phyloP scores from a whole-genome alignment of 2,113 vertebrate species.

The Equus przewalskii region DNA sequence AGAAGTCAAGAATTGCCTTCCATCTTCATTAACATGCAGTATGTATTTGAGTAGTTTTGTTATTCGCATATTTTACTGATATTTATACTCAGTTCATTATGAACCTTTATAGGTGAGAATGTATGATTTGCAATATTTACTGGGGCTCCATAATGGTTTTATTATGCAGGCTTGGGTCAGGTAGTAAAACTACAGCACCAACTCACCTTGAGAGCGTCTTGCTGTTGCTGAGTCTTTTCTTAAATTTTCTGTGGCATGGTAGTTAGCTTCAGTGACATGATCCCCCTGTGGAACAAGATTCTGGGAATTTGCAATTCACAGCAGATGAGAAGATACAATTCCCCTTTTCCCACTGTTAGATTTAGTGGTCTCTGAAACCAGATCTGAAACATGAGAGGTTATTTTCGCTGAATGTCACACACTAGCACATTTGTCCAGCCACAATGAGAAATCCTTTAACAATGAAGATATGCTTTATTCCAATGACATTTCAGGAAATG shows the following conservation, averaged over 20 bases:
- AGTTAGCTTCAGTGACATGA: slow-evolving; percentile 21
- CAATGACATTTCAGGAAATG: slow-evolving; percentile 78
- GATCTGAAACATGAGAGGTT: slow-evolving; percentile 68
- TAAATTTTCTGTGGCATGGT: slow-evolving; percentile 56
- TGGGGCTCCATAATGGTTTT: slow-evolving; percentile 28
- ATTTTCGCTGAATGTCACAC: slow-evolving; percentile 78
- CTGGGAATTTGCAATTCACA: not conserved
- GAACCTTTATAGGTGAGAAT: slow-evolving; percentile 64
- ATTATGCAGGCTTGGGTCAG: slow-evolving; percentile 60
- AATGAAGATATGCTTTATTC: slow-evolving; percentile 72
- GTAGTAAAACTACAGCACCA: slow-evolving; percentile 73
- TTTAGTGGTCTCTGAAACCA: slow-evolving; percentile 53
- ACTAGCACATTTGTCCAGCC: not conserved
- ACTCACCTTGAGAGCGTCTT: slow-evolving; percentile 73
- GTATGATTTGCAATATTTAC: slow-evolving; percentile 78
- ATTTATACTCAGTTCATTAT: slow-evolving; percentile 69
- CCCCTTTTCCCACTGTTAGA: not conserved
- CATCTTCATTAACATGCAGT: slow-evolving; percentile 44
- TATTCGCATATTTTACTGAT: slow-evolving; percentile 71
- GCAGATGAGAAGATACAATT: not conserved
- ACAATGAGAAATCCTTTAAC: slow-evolving; percentile 74
- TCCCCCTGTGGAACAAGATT: slow-evolving; percentile 10
- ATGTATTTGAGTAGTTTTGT: slow-evolving; percentile 39
- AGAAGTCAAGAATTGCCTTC: slow-evolving; percentile 59
- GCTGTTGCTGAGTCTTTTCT: slow-evolving; percentile 63